Conservation (phyloP, 64 coral and sea anemone genomes). For the Actinia equina region DNA sequence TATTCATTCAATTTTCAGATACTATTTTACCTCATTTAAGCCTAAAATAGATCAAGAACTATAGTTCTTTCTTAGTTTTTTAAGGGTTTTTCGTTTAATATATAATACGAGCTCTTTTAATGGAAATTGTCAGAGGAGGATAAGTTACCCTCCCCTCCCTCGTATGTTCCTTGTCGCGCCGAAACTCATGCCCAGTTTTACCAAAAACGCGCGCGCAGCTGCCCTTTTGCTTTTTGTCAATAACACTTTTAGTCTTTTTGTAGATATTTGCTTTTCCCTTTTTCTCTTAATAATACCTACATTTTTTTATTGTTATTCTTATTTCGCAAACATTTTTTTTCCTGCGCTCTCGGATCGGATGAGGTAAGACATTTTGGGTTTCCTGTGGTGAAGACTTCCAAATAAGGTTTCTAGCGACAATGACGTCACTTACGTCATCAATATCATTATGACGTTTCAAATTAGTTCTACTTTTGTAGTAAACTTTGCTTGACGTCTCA, state of each 20-base stretch:
- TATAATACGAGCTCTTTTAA: neutral
- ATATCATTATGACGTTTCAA: neutral
- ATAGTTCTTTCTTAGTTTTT: neutral
- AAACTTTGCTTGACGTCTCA: neutral
- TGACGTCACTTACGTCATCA: neutral
- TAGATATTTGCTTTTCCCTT: neutral
- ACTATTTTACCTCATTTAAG: neutral
- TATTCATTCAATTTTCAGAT: neutral
- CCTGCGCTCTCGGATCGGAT: neutral
- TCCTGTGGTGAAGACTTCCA: conserved; percentile 1
- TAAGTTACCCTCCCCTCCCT: neutral
- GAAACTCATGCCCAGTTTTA: neutral
- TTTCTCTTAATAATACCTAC: neutral
- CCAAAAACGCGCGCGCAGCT: neutral
- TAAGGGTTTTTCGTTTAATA: neutral
- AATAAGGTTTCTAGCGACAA: neutral
- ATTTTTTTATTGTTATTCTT: neutral
- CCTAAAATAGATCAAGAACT: neutral
- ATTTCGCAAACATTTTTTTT: neutral
- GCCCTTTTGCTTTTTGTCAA: neutral
- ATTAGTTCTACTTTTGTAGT: neutral
- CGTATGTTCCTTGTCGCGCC: neutral
- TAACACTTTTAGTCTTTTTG: too few relatives aligned
- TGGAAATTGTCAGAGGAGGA: neutral
- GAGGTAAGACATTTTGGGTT: neutral